phyloP scores from a whole-genome alignment of 2,113 vertebrate species.

The Alexandromys fortis region DNA sequence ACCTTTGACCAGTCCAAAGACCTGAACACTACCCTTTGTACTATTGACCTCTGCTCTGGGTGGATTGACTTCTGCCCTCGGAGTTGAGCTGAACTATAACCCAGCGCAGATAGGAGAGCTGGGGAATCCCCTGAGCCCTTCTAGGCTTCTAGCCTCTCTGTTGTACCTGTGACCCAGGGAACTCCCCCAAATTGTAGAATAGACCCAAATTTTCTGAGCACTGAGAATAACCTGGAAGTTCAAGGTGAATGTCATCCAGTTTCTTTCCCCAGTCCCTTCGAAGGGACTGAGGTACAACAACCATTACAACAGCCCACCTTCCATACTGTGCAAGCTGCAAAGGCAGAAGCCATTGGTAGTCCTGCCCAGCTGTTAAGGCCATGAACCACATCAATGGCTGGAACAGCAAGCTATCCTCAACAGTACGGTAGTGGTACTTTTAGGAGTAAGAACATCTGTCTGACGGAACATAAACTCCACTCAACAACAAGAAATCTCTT shows the following conservation, averaged over 20 bases:
- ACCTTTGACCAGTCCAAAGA: neutral
- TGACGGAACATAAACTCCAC: neutral
- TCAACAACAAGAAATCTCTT: neutral
- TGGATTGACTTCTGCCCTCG: neutral
- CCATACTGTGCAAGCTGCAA: neutral
- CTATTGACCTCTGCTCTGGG: neutral
- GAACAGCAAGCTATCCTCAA: no score
- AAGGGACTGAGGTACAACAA: no score
- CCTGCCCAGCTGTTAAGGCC: neutral
- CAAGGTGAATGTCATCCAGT: accelerated
- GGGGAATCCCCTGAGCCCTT: neutral
- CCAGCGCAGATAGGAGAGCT: neutral
- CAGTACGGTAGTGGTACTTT: neutral
- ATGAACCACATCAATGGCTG: neutral
- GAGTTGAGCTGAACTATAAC: neutral
- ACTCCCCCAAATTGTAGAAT: neutral
- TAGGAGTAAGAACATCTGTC: neutral
- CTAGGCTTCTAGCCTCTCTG: no score
- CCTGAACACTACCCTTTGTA: neutral
- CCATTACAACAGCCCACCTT: accelerated
- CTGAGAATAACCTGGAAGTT: neutral
- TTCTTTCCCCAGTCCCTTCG: neutral
- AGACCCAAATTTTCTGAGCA: no score
- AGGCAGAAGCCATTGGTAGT: no score
- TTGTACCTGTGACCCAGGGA: neutral